Conservation (phyloP, 1,140 invertebrate genomes). For the Eupristina koningsbergeri region DNA sequence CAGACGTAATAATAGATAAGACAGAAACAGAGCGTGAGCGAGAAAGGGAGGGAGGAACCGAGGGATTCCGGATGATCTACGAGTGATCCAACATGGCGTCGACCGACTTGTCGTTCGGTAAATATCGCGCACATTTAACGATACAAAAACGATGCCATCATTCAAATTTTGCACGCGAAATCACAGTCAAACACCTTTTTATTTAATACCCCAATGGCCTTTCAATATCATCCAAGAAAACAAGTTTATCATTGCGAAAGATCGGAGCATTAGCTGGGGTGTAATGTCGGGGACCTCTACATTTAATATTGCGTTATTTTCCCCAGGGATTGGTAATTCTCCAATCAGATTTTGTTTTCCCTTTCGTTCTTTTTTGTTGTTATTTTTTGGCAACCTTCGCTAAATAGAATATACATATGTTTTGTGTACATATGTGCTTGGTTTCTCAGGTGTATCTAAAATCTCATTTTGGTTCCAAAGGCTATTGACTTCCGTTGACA, state of each 20-base stretch:
- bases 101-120: slow-evolving; percentile 73
- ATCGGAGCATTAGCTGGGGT: neutral
- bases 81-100: slow-evolving; percentile 72
- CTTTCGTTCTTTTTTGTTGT: too few relatives aligned
- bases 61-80: slow-evolving; percentile 61
- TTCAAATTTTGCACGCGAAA: neutral
- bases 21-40: neutral
- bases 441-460: too few relatives aligned
- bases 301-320: neutral
- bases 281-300: neutral
- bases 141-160: neutral
- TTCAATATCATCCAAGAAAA: neutral
- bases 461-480: too few relatives aligned
- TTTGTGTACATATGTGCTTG: too few relatives aligned
- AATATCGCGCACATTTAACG: slow-evolving; percentile 54
- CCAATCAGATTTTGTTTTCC: neutral
- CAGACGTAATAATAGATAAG: neutral
- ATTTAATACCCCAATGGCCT: too few relatives aligned
- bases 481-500: too few relatives aligned
- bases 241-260: neutral
- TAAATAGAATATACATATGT: too few relatives aligned
- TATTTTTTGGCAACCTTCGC: too few relatives aligned
- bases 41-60: neutral
- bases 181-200: too few relatives aligned
- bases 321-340: neutral